Conservation (phyloP, 2,113 vertebrate genomes). For the Pseudois nayaur region DNA sequence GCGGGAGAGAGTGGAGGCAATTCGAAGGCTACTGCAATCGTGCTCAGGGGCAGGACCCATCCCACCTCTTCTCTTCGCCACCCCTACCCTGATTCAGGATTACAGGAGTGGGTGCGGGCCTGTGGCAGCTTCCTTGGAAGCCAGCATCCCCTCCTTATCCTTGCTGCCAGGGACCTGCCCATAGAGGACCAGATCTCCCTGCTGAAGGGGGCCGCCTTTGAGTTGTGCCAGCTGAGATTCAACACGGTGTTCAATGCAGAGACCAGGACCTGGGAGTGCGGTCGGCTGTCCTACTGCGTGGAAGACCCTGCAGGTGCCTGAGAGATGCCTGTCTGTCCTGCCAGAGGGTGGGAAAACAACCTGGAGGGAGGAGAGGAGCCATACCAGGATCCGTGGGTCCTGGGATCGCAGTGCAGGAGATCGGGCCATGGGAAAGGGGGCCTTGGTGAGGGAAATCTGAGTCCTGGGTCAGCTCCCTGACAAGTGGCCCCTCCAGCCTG, state of each 20-base stretch:
- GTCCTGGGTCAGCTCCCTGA: not conserved
- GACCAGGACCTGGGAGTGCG: slow-evolving; percentile 77
- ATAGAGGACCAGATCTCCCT: slow-evolving; percentile 82
- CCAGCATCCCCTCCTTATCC: not conserved
- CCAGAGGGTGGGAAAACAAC: not conserved
- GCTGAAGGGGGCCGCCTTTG: slow-evolving; percentile 79
- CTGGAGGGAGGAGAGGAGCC: not conserved
- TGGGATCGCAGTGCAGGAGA: not conserved
- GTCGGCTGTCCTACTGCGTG: slow-evolving; percentile 77
- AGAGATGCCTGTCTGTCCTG: not conserved
- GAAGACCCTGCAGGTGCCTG: slow-evolving; percentile 67
- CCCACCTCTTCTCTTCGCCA: not conserved
- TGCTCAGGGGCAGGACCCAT: not conserved
- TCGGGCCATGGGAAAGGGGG: not conserved
- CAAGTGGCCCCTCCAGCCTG: not conserved
- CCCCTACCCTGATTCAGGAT: not conserved
- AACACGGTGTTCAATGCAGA: slow-evolving; percentile 78
- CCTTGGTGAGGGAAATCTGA: not conserved
- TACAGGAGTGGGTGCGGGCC: not conserved
- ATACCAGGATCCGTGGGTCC: rapidly evolving
- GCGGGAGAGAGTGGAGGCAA: not conserved
- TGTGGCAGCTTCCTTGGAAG: not conserved
- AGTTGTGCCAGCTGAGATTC: slow-evolving; percentile 76
- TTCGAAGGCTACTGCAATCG: not conserved
- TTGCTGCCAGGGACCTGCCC: slow-evolving; percentile 68